Evolutionary conservation across 1,140 invertebrate genomes (phyloP), one percentile per base, ranked within the genome.

Genomic region (Druon quercuslanigerum): DNA sequence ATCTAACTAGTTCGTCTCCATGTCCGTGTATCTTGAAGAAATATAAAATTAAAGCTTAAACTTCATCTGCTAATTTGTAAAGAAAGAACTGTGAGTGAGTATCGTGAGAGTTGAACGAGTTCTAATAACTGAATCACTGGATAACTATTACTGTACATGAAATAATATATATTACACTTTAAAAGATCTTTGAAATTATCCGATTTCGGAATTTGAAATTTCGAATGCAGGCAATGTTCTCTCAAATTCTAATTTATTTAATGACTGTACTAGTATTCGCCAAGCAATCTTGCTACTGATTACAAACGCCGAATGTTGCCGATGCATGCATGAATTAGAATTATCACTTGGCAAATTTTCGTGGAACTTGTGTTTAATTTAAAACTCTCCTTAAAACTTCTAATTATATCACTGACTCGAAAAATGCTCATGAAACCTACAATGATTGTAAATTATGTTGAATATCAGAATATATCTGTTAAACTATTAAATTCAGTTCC

Each of bases 391-490:
- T 25, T 25, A 25, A 25, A 77, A n/a, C 79, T 76, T 77, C 66
- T 77, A 76, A 78, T 56, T 80, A 51, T 78, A 79, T 79, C 80
- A 9, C 73, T n/a, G 40, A 76, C 78, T 84, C 75, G 84, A 70
- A 57, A 83, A 86, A 85, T 83, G 85, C 86, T 84, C 87, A 86
- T 46, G 87, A 81, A 75, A 86, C 74, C 70, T 87, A 88, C 79
- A 85, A 86, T 89, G 87, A 87, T 86, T 91, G 89, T 91, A 91
- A 90, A 88, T 90, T 88, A 87, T 86, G 87, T 88, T 86, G 83
- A 86, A 87, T 84, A 85, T 84, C 84, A 81, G 85, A 84, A 85
- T 89, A 87, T 84, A 89, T 85, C 81, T 85, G 85, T 87, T 86
- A 81, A 82, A 85, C 60, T 80, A 85, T 87, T 85, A 79, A 80